Base-by-base conservation (phyloP, 2,888 invertebrate genomes). In the Margaritifera margaritifera region DNA sequence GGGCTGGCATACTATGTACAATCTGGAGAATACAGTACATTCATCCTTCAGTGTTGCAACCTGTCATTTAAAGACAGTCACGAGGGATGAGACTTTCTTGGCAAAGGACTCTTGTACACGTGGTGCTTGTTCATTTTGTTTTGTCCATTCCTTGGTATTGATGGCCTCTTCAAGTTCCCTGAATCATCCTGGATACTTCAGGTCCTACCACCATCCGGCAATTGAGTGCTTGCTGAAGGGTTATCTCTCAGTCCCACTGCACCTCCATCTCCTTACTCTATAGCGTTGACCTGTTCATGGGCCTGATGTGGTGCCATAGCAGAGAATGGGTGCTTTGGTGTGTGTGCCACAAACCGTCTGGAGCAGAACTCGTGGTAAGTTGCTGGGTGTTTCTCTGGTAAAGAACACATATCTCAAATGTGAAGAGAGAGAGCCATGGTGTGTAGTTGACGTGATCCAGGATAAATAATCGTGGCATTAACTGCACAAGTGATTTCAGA, bases 1-100 rank as follows among this genome's bases (percentile, higher is more conserved):
- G 20, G 18, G n/a, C 56, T 64, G 56, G 31, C 54, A 56, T n/a
- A 55, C 4, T 42, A 56, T 64, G n/a, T 61, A 54, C 19, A 66
- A 22, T 50, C 53, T 52, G 22, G 61, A 66, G 27, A 66, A 61
- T 20, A 60, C 11, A n/a, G 60, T 8, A 31, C n/a, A 3, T 6
- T 66, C 54, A 54, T 60, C 24, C 22, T 61, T 66, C 25, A 55
- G 8, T 19, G 54, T 15, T n/a, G 25, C 42, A 8, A 55, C 6
- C 51, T 54, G 25, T 1, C 64, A 56, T 18, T 56, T 51, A 56
- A 67, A 24, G 5, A 62, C 62, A 51, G 24, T 51, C 24, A 55
- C 54, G 5, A 67, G 11, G 51, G 57, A 31, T 42, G 11, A n/a
- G 15, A 57, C 51, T 24, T 67, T 52, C 50, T 67, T 22, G 6